Conservation (phyloP, 2,797 vertebrate species). For the Orestias chungarensis region DNA sequence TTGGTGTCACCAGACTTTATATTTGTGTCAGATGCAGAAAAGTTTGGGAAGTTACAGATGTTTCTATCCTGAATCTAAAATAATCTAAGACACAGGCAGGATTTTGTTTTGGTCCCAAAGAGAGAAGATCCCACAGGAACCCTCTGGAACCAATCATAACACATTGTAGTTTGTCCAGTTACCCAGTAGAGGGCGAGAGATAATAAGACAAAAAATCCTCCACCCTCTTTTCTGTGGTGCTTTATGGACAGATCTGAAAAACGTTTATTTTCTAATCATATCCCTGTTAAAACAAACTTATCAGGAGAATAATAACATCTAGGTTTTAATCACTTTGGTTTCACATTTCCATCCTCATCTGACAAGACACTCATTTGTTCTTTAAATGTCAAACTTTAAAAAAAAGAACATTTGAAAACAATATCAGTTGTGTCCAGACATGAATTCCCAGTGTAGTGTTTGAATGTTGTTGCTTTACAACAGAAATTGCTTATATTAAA, state of each 20-base stretch:
- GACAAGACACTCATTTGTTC: no score
- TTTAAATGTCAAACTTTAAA: no score
- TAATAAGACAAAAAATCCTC: background rate
- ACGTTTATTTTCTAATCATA: background rate
- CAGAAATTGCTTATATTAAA: no score
- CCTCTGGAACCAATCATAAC: background rate
- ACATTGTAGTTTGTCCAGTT: background rate
- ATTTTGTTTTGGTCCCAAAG: background rate
- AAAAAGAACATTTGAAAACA: no score
- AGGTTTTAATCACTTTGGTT: background rate
- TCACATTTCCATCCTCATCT: background rate
- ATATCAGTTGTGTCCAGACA: no score
- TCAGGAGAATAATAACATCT: background rate
- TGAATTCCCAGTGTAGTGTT: no score
- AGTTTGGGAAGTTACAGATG: no score
- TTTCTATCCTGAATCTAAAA: background rate
- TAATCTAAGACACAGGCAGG: background rate
- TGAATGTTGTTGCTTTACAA: no score
- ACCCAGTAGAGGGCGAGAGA: conserved; percentile 52
- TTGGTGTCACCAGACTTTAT: background rate
- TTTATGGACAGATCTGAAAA: background rate
- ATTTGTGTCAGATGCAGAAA: background rate
- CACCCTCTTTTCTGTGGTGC: background rate
- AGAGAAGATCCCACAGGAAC: background rate
- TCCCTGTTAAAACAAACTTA: background rate